Evolutionary conservation across 1,140 invertebrate genomes (phyloP), one percentile per base, ranked within the genome.

Genomic region (Galendromus occidentalis): DNA sequence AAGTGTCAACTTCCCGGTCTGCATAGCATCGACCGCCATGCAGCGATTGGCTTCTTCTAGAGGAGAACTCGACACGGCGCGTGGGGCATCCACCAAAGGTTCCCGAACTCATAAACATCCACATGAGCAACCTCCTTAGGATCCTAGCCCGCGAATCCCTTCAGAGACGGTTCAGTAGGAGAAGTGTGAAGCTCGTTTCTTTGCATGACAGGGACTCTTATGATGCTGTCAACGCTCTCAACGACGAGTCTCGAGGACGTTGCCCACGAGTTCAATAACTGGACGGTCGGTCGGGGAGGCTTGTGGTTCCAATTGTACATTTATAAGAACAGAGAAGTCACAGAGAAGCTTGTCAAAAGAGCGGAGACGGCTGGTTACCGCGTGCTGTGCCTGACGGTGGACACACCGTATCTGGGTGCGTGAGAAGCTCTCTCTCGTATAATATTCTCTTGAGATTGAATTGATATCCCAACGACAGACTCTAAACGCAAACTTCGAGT

Each of bases 251-350:
- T 95, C 64, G 91, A 95, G 78, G 88, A 94, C 74, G 82, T 95
- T 0, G 84, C 86, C 0, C 71, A 79, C 66, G 51, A 59, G 20
- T 59, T 59, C 51, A 25, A 59, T 22, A 59, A 25, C 33, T 59
- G 51, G 51, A 20, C 51, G 9, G 14, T 33, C 2, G 51, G 51
- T 25, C 51, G 22, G 1, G 51, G 51, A 4, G 82, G 82, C 4
- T 85, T 86, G 1, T 91, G 88, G 88, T 91, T 91, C 73, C 89
- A 95, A 73, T 77, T 95, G 0, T 94, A 94, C 70, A 84, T 95
- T 68, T 91, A 89, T 72, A 85, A 80, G 68, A 85, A 92, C 71
- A 80, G 88, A 51, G 76, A 84, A 18, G 75, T 91, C 0, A 91
- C 89, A 0, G 75, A 78, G 68, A 77, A 82, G 69, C 76, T 95